Evolutionary conservation across 2,797 vertebrate genomes (phyloP), one percentile per base, ranked within the genome.

Genomic region (Hydrolagus colliei): DNA sequence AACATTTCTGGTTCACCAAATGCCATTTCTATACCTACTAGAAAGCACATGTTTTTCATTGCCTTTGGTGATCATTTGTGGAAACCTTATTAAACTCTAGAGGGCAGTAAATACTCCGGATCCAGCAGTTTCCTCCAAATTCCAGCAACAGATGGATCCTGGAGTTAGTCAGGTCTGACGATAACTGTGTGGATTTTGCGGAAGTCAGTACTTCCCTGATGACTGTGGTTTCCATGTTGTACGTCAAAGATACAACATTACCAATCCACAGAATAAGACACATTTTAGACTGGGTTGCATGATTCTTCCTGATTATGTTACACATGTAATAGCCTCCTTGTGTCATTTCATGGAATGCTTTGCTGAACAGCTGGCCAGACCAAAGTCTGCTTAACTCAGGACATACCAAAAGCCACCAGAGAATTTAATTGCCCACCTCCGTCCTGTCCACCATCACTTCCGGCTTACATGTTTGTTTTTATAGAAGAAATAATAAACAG

Each of bases 71-170:
- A 22, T 78, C 9, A 78, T n/a, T 78, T 61, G 20, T 78, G 78
- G 18, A 32, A 67, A 32, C 8, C 32, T 6, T 80, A 41, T 88
- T 62, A 85, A 73, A 87, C 93, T 76, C 91, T 92, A 94, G 93
- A 89, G 92, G 93, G 93, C 93, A 91, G 91, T 91, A 90, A 90
- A 87, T 86, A 75, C 20, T 85, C 78, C 67, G 63, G 62, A 9
- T 80, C 18, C 27, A 27, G 67, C 35, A 27, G n/a, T 32, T 80
- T 80, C 14, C 22, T 16, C 20, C 27, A 13, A 14, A 79, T 22
- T 22, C n/a, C 63, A 27, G n/a, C 8, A 32, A 10, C 8, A 67
- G 63, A 80, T 65, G 27, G 67, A 80, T 80, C 78, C 32, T 12
- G 16, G 76, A 75, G 35, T 16, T 35, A 27, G 35, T 12, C 14